A percentile compares a stretch with the other conserved stretches of the same genome.
These are phyloP conservation scores for Solenopsis invicta DNA, from an alignment of 1,140 invertebrate genomes.

Conservation along the genomic window DNA sequence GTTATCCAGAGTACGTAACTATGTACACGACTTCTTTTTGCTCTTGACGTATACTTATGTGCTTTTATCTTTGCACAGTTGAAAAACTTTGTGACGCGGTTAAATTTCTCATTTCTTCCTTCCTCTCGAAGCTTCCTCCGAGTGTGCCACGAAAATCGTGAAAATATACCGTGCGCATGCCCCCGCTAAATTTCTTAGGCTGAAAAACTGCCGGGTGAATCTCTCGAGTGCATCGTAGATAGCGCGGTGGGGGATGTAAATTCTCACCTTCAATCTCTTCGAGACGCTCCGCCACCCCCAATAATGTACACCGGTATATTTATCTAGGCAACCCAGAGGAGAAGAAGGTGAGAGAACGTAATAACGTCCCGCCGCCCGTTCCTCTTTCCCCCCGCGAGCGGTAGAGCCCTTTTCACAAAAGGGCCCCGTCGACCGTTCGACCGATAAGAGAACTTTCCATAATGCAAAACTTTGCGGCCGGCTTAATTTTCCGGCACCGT, in stretches of 20 bases:
- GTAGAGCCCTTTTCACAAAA: slow-evolving; percentile 37
- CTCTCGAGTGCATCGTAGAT: slow-evolving; percentile 32
- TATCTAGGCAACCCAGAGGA: slow-evolving; percentile 26
- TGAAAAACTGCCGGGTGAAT: slow-evolving; percentile 35
- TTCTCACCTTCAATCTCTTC: slow-evolving; percentile 58
- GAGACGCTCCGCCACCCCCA: slow-evolving; percentile 38
- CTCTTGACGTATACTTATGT: not conserved
- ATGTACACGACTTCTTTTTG: not conserved
- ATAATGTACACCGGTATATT: slow-evolving; percentile 54
- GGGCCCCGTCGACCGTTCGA: slow-evolving; percentile 26
- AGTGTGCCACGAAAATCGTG: not conserved
- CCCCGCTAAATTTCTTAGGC: slow-evolving; percentile 41
- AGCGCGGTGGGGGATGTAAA: slow-evolving; percentile 27
- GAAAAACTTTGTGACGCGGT: slow-evolving; percentile 2
- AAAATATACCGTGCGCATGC: slow-evolving; percentile 1
- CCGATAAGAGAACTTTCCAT: slow-evolving; percentile 57
- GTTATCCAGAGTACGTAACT: too few relatives aligned
- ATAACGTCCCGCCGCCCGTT: slow-evolving; percentile 4
- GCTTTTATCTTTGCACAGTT: slow-evolving; percentile 25
- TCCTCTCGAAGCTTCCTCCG: not conserved
- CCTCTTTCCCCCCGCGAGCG: not conserved
- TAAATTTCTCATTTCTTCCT: slow-evolving; percentile 17
- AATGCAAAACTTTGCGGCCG: slow-evolving; percentile 62
- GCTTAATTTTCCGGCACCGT: slow-evolving; percentile 62
- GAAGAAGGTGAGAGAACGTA: slow-evolving; percentile 28